Conservation (phyloP, 1,140 invertebrate genomes). For the Phymorhynchus buccinoides region DNA sequence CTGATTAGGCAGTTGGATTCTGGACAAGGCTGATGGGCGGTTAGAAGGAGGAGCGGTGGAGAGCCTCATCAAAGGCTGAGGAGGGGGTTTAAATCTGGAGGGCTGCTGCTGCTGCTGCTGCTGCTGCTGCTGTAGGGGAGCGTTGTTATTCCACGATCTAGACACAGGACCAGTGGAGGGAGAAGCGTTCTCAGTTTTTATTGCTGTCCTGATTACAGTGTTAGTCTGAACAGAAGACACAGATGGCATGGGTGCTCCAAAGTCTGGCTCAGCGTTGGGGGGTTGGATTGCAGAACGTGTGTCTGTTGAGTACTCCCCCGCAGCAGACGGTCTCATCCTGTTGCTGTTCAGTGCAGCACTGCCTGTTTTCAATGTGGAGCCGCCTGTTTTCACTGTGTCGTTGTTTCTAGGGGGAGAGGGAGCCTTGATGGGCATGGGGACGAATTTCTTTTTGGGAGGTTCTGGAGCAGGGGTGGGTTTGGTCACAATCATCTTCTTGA, state of each 20-base stretch:
- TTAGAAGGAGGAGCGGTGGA: not conserved
- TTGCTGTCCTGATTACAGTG: not conserved
- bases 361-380: not conserved
- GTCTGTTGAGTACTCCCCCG: not conserved
- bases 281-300: not conserved
- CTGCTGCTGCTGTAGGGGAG: no score
- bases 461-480: not conserved
- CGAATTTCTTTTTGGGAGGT: slow-evolving; percentile 4
- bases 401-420: not conserved
- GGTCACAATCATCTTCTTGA: not conserved
- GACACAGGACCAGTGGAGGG: not conserved
- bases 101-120: no score
- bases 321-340: not conserved
- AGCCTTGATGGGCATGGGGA: not conserved
- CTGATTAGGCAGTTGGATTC: slow-evolving; percentile 5
- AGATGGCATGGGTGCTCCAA: not conserved
- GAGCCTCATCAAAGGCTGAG: not conserved
- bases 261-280: not conserved
- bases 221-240: not conserved
- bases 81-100: not conserved
- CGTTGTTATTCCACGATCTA: not conserved
- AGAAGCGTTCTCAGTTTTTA: not conserved
- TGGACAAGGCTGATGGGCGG: slow-evolving; percentile 7
- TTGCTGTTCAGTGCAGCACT: not conserved
- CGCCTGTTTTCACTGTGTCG: not conserved